These are phyloP conservation scores for Venusia cambrica DNA, from an alignment of 2,888 invertebrate genomes.

Conservation along the genomic window DNA sequence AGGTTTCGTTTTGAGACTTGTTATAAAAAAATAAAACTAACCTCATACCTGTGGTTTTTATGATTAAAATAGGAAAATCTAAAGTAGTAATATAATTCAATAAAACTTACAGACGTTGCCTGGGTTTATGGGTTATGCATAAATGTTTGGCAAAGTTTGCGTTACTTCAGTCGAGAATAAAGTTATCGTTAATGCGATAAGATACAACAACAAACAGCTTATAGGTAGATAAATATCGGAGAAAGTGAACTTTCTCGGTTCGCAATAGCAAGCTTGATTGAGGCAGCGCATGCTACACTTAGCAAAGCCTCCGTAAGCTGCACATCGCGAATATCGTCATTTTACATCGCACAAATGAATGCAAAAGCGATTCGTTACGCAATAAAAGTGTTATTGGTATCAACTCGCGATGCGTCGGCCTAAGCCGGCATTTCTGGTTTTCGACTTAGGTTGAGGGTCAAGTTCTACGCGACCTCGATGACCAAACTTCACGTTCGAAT, in stretches of 20 bases:
- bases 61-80: no score
- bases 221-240: constrained; percentile 42
- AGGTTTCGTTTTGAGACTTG: no score
- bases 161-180: constrained; percentile 22
- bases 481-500: constrained; percentile 6
- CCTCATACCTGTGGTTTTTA: no score
- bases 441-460: constrained; percentile 26
- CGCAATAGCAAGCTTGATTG: constrained; percentile 40
- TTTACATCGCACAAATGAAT: constrained; percentile 9
- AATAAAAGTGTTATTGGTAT: constrained; percentile 21
- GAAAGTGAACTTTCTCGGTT: constrained; percentile 69
- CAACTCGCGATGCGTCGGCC: constrained; percentile 16
- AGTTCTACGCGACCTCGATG: constrained; percentile 25
- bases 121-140: constrained; percentile 20
- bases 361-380: constrained; percentile 25
- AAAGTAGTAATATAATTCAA: no score
- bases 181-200: constrained; percentile 24
- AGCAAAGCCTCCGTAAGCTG: constrained; percentile 26
- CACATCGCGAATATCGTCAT: constrained; percentile 15
- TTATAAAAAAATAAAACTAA: no score
- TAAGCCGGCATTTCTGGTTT: constrained; percentile 30
- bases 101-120: no score
- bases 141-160: constrained; percentile 23
- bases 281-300: constrained; percentile 35
- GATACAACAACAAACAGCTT: constrained; percentile 34